phyloP scores from a whole-genome alignment of 1,140 invertebrate genomes.

The Drosophila kepulauana region DNA sequence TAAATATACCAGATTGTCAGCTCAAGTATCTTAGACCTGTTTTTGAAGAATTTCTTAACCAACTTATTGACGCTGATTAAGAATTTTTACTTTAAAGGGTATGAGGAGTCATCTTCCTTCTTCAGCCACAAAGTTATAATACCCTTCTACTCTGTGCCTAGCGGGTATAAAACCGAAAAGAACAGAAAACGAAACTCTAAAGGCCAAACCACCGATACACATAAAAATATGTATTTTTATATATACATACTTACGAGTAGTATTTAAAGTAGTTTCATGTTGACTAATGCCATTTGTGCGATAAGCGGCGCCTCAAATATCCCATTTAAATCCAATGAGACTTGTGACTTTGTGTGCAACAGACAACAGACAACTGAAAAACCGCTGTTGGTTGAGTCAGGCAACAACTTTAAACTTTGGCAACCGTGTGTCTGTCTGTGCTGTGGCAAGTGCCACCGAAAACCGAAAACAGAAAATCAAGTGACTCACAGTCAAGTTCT shows the following conservation, averaged over 20 bases:
- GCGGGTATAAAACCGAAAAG: too few relatives aligned
- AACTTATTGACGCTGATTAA: too few relatives aligned
- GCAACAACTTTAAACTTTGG: neutral
- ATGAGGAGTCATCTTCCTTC: too few relatives aligned
- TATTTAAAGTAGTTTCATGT: constrained; percentile 34
- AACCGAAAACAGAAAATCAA: neutral
- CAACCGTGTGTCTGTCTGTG: neutral
- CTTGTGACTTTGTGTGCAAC: constrained; percentile 25
- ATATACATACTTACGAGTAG: constrained; percentile 1
- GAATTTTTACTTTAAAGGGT: too few relatives aligned
- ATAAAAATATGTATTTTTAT: constrained; percentile 6
- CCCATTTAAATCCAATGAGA: constrained; percentile 25
- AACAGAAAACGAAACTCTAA: constrained; percentile 45
- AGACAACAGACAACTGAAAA: neutral
- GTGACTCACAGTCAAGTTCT: constrained; percentile 6
- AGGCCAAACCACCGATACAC: neutral
- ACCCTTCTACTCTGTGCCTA: too few relatives aligned
- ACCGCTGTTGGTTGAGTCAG: neutral
- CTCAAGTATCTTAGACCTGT: too few relatives aligned
- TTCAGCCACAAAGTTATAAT: too few relatives aligned
- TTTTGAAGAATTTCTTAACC: too few relatives aligned
- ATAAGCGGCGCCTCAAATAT: constrained; percentile 32
- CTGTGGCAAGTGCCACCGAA: neutral
- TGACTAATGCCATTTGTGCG: constrained; percentile 55
- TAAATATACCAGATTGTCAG: too few relatives aligned